Evolutionary conservation across 30 jellyfish, hydroid and myxozoan genomes (phyloP).

Genomic region (Pelagia noctiluca): DNA sequence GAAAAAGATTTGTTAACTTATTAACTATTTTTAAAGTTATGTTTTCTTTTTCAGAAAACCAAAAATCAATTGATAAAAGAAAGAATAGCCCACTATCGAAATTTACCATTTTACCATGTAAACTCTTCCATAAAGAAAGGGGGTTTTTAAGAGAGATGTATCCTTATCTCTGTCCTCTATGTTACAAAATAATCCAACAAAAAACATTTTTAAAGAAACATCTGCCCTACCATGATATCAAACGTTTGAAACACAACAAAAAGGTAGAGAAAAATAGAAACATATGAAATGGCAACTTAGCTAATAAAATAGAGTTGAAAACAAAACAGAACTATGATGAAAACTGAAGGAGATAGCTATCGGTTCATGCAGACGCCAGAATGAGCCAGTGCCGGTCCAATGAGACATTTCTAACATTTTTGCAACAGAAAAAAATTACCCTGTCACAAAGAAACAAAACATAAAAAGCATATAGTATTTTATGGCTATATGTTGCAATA

Average conservation of each 20-base stretch:
- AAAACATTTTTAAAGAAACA: not conserved
- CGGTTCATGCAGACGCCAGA: not conserved
- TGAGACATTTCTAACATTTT: not conserved
- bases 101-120: no score
- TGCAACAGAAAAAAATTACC: not conserved
- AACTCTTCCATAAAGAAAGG: no score
- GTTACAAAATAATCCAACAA: not conserved
- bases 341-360: no score
- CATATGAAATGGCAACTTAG: not conserved
- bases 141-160: no score
- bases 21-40: no score
- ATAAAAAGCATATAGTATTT: not conserved
- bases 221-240: not conserved
- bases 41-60: no score
- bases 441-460: slow-evolving; percentile 11
- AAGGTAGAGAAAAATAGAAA: not conserved
- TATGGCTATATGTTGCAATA: slow-evolving; percentile 53
- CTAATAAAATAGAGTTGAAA: no score
- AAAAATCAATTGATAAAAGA: no score
- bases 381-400: not conserved
- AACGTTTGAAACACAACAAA: not conserved
- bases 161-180: not conserved
- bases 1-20: no score
- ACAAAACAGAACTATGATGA: not conserved
- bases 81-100: no score